phyloP scores from a whole-genome alignment of 1,140 invertebrate genomes.

The Eueides isabella region DNA sequence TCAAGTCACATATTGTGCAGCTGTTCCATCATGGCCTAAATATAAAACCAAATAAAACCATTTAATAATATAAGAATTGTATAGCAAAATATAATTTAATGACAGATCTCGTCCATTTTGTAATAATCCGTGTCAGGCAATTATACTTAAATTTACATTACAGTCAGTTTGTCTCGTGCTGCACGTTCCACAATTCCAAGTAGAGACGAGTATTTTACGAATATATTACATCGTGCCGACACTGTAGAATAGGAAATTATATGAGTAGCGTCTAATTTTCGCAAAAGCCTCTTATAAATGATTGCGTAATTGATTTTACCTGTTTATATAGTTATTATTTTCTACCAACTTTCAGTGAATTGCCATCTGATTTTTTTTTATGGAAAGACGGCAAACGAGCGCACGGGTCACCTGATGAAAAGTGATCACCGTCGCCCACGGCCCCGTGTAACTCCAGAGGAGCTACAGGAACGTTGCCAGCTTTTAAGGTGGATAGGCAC shows the following conservation, averaged over 20 bases:
- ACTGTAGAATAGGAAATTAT: constrained; percentile 4
- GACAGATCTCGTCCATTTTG: constrained; percentile 20
- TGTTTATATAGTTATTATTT: not conserved
- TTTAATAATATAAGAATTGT: no score
- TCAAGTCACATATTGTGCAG: not conserved
- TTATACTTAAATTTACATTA: constrained; percentile 29
- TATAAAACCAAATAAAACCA: no score
- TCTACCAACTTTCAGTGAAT: no score
- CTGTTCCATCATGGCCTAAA: no score
- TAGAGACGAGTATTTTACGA: constrained; percentile 18
- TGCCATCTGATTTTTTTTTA: no score
- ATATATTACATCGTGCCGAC: constrained; percentile 14
- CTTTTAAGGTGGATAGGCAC: no score
- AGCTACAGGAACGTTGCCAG: no score
- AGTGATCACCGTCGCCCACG: no score
- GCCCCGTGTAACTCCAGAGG: no score
- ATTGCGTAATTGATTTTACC: not conserved
- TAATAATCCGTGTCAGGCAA: constrained; percentile 10
- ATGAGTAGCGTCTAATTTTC: not conserved
- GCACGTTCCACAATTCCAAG: constrained; percentile 20
- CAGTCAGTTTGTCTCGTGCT: constrained; percentile 24
- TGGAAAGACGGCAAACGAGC: no score
- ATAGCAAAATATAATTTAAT: not conserved
- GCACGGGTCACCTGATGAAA: no score
- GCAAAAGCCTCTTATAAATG: not conserved